These are phyloP conservation scores for Eristalis tenax DNA, from an alignment of 2,888 invertebrate species.

Conservation along the genomic window DNA sequence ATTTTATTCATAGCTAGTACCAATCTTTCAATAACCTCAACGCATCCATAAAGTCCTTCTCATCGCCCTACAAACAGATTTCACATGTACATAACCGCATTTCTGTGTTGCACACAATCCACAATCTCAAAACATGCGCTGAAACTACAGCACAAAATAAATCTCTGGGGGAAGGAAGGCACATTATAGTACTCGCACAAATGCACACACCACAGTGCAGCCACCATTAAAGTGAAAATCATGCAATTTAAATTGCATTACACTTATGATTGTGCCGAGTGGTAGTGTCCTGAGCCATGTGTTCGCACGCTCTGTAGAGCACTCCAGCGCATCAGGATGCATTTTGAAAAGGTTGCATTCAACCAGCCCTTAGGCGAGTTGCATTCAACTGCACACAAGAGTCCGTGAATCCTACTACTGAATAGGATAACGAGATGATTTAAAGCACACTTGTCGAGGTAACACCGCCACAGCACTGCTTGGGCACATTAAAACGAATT, in stretches of 20 bases:
- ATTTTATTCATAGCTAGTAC: background rate
- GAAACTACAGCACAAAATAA: background rate
- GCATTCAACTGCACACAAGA: background rate
- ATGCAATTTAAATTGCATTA: conserved; percentile 49
- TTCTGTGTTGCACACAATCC: background rate
- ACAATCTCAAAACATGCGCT: background rate
- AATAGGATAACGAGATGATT: conserved; percentile 58
- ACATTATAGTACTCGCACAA: background rate
- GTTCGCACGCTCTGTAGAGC: conserved; percentile 15
- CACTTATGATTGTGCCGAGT: conserved; percentile 26
- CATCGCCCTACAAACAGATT: background rate
- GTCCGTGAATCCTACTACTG: conserved; percentile 31
- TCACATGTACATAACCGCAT: background rate
- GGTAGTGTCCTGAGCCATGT: conserved; percentile 23
- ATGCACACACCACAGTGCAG: background rate
- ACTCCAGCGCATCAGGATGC: conserved; percentile 17
- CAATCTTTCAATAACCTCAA: background rate
- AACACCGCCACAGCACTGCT: conserved; percentile 43
- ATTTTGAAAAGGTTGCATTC: background rate
- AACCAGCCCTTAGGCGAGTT: background rate
- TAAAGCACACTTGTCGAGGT: conserved; percentile 48
- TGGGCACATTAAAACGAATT: conserved; percentile 53
- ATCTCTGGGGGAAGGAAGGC: background rate
- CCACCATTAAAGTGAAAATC: conserved; percentile 26
- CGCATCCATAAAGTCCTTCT: background rate